Conservation (phyloP, 2,113 vertebrate genomes). For the Caranx ignobilis region DNA sequence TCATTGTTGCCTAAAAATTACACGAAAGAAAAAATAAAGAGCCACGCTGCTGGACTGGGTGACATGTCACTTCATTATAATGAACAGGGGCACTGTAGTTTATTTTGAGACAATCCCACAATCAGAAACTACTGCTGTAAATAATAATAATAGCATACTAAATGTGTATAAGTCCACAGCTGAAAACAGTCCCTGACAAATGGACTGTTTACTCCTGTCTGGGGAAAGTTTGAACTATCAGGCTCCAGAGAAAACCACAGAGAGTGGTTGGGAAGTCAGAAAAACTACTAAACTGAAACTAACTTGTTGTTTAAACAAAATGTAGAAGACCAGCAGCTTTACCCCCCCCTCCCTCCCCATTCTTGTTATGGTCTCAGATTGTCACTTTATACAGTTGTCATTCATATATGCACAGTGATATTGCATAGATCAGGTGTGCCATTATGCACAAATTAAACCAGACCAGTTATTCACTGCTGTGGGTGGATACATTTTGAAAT, state of each 20-base stretch:
- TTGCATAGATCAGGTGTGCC: not conserved
- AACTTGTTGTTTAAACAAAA: conserved; percentile 20
- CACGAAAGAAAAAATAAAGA: not conserved
- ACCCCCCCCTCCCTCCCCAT: not conserved
- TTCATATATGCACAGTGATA: not conserved
- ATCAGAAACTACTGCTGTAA: not conserved
- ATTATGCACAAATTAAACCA: not conserved
- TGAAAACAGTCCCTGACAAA: not conserved
- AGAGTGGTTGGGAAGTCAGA: not conserved
- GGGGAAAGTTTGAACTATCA: not conserved
- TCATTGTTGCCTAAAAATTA: not conserved
- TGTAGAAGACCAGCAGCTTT: not conserved
- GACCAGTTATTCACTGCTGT: conserved; percentile 1
- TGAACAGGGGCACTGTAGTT: not conserved
- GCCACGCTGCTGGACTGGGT: not conserved
- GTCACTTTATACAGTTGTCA: not conserved
- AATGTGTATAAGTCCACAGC: not conserved
- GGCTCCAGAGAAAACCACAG: not conserved
- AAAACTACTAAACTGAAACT: not conserved
- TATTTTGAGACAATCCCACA: not conserved
- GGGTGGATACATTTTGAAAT: conserved; percentile 16
- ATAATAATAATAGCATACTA: not conserved
- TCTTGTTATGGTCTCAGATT: not conserved
- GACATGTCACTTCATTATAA: not conserved
- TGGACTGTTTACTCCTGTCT: not conserved